Conservation (phyloP, 1,140 invertebrate genomes). For the Cyrtorhinus lividipennis region DNA sequence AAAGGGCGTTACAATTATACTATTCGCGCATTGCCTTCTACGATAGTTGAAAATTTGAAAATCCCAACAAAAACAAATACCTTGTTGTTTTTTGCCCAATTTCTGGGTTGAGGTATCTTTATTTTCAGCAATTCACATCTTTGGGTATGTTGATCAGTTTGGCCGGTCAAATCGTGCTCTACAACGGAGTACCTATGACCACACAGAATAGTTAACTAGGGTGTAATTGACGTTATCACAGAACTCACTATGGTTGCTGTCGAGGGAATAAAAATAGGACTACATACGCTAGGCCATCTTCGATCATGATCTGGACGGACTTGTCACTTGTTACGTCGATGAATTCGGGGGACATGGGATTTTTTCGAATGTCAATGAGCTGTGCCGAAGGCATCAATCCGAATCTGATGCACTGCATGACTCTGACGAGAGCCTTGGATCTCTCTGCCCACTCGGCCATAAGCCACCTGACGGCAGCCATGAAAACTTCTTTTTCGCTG, state of each 20-base stretch:
- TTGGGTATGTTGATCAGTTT: slow-evolving; percentile 47
- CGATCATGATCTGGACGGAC: slow-evolving; percentile 52
- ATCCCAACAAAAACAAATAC: no score
- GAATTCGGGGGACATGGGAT: slow-evolving; percentile 52
- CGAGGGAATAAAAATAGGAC: no score
- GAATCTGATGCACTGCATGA: slow-evolving; percentile 51
- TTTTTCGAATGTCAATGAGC: slow-evolving; percentile 50
- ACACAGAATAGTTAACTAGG: no score
- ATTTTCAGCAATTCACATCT: slow-evolving; percentile 46
- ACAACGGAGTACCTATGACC: slow-evolving; percentile 48
- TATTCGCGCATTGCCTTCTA: no score
- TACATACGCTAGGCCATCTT: slow-evolving; percentile 51
- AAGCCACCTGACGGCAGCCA: slow-evolving; percentile 57
- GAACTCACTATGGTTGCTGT: no score
- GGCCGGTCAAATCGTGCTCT: slow-evolving; percentile 54
- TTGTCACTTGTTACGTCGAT: slow-evolving; percentile 45
- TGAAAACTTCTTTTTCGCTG: slow-evolving; percentile 59
- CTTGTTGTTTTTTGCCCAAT: slow-evolving; percentile 47
- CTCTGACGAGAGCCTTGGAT: slow-evolving; percentile 35
- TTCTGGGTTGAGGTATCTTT: slow-evolving; percentile 44
- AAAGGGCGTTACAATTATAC: no score
- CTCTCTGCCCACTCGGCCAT: slow-evolving; percentile 47
- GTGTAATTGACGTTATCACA: no score
- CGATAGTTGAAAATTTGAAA: no score
- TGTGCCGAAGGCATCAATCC: slow-evolving; percentile 57